Conservation (phyloP, 2,113 vertebrate species). For the Polyodon spathula region DNA sequence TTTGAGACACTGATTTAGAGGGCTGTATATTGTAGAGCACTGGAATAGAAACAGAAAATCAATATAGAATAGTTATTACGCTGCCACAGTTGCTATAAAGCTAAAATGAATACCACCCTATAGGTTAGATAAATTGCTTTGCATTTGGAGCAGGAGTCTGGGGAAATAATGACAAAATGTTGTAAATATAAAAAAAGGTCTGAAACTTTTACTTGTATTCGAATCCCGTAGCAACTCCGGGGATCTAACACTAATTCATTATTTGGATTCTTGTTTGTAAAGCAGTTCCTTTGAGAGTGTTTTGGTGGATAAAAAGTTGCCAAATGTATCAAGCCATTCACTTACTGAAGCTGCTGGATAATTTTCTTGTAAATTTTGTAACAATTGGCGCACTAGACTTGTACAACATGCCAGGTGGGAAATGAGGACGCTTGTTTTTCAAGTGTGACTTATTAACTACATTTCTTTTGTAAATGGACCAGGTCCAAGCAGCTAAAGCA, state of each 20-base stretch:
- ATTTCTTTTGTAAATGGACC: not conserved
- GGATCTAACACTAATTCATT: conserved; percentile 33
- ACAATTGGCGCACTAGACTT: not conserved
- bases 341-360: conserved; percentile 1
- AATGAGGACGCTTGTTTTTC: not conserved
- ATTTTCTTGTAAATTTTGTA: not conserved
- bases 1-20: too few relatives aligned
- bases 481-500: not conserved
- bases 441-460: not conserved
- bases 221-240: conserved; percentile 31
- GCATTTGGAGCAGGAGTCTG: conserved; percentile 55
- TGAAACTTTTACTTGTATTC: conserved; percentile 37
- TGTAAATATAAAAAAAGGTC: conserved; percentile 33
- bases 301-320: not conserved
- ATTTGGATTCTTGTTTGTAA: conserved; percentile 18
- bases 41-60: conserved; percentile 66
- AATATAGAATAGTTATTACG: conserved; percentile 63
- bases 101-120: conserved; percentile 66
- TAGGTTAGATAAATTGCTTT: conserved; percentile 69
- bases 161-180: conserved; percentile 64
- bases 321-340: conserved; percentile 9
- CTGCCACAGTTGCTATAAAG: conserved; percentile 62
- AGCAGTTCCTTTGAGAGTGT: conserved; percentile 8
- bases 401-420: not conserved
- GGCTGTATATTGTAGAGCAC: not conserved